Evolutionary conservation across 2,113 vertebrate genomes (phyloP).

Genomic region (Cebus imitator): DNA sequence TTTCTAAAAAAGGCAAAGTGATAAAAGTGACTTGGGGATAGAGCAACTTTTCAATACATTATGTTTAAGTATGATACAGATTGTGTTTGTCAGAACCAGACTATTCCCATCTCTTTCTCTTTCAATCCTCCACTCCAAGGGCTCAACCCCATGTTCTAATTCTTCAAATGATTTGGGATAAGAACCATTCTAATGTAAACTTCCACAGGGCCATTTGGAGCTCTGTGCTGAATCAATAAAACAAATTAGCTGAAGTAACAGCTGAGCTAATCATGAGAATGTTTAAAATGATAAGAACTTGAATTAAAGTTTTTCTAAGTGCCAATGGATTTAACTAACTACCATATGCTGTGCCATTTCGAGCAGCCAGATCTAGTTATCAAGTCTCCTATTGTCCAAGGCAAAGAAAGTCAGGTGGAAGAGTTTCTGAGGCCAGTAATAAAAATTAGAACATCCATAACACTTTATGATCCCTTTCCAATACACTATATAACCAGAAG

Average conservation of each 20-base stretch:
- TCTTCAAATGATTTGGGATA: constrained; percentile 53
- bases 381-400: constrained; percentile 23
- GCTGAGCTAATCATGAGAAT: constrained; percentile 38
- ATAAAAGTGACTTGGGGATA: constrained; percentile 52
- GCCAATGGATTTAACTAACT: constrained; percentile 77
- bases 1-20: constrained; percentile 55
- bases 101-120: background rate
- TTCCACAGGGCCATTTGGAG: background rate
- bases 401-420: constrained; percentile 40
- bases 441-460: background rate
- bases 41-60: constrained; percentile 23
- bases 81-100: background rate
- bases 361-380: constrained; percentile 84
- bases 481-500: background rate
- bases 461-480: background rate
- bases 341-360: constrained; percentile 84
- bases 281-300: constrained; percentile 50
- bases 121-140: background rate
- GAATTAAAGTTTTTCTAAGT: constrained; percentile 59
- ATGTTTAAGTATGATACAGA: constrained; percentile 26
- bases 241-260: constrained; percentile 62
- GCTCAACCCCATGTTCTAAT: background rate
- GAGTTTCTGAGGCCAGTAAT: background rate
- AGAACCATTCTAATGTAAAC: background rate
- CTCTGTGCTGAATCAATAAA: background rate